Evolutionary conservation across 2,797 vertebrate genomes (phyloP), one percentile per base, ranked within the genome.

Genomic region (Tinamus major): DNA sequence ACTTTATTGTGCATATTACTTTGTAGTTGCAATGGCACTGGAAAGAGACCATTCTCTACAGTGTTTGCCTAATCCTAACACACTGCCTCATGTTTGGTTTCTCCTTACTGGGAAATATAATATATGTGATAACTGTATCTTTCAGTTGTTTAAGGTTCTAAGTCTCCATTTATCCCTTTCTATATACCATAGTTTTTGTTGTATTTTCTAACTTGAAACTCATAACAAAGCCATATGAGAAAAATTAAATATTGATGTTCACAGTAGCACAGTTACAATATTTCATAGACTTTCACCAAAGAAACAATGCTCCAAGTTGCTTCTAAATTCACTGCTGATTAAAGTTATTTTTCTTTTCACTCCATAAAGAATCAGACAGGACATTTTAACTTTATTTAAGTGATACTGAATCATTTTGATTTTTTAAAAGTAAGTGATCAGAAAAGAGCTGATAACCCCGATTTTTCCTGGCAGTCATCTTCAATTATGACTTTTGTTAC

Each of bases 161-260:
- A 80, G 16, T 84, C 20, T 87, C 41, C 49, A 69, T 68, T 84
- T 95, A 69, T 80, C 74, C 12, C 68, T 87, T 92, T 59, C 77
- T 80, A 80, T 62, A 92, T 72, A 80, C 4, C 24, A 33, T 63
- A 41, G 17, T 24, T 76, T 17, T 79, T 88, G 21, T 93, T 92
- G 11, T 63, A 92, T 92, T 88, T 33, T 80, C 13, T 81, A 88
- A 93, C 33, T 70, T 79, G 59, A 55, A 81, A 81, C 18, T 95
- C 69, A 93, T 79, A 95, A 92, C 46, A 83, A 93, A 95, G 91
- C 9, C 55, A 72, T 63, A 86, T 64, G 44, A 86, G 78, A 89
- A 90, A 96, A 95, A 91, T 82, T 85, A 92, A 95, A 96, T 78
- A 90, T 67, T 94, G 67, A 84, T 95, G 67, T 85, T 92, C 81